Percentiles rank a stretch among this genome's conserved stretches.
Conservation (phyloP, 2,113 vertebrate genomes). For the Forbesichthys agassizii region DNA sequence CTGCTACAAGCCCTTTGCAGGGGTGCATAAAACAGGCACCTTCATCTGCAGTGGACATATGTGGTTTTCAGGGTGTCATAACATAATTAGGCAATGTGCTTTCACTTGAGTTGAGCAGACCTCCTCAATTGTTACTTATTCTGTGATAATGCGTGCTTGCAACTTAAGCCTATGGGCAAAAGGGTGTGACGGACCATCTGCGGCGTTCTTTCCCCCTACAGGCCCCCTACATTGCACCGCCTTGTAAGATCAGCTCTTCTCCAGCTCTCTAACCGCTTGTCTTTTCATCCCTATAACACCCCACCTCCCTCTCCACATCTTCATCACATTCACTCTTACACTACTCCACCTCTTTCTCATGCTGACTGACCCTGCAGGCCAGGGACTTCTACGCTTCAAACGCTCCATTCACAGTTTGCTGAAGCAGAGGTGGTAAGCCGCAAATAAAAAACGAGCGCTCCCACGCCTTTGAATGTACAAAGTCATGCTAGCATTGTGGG, state of each 20-base stretch:
- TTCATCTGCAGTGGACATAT: too few relatives aligned
- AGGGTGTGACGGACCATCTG: constrained; percentile 19
- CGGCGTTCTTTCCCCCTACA: constrained; percentile 21
- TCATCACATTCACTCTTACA: too few relatives aligned
- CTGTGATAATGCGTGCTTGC: neutral
- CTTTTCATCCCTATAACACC: neutral
- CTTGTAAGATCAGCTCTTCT: neutral
- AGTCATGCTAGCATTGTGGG: neutral
- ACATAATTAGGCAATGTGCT: too few relatives aligned
- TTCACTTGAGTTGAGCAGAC: neutral
- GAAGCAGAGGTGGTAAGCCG: constrained; percentile 23
- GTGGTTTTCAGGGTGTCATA: too few relatives aligned
- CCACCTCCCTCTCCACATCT: neutral
- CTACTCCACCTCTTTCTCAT: too few relatives aligned
- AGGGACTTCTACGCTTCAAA: neutral
- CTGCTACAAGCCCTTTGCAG: too few relatives aligned
- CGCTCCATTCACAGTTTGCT: constrained; percentile 26
- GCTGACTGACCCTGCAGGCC: neutral
- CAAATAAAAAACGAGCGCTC: constrained; percentile 11
- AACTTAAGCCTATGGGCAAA: neutral
- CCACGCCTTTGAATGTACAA: constrained; percentile 13
- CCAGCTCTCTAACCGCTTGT: neutral
- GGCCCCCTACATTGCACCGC: constrained; percentile 7
- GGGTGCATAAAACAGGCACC: too few relatives aligned
- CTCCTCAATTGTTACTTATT: neutral